Evolutionary conservation across 2,797 vertebrate species (phyloP).

Genomic region (Malurus splendens): DNA sequence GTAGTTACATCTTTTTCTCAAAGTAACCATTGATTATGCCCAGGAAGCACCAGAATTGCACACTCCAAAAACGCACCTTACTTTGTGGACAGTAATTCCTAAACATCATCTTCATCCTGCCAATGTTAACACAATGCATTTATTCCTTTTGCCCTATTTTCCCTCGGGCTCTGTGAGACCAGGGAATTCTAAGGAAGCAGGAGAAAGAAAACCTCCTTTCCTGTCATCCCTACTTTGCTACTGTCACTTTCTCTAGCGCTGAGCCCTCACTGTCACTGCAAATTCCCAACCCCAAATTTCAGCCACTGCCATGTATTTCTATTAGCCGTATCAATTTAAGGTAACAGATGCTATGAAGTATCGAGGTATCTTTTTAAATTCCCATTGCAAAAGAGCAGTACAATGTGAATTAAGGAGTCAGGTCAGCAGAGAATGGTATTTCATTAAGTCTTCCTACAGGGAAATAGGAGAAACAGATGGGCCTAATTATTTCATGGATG

Average conservation of each 20-base stretch:
- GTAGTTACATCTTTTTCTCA: neutral
- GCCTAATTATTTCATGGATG: neutral
- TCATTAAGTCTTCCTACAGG: neutral
- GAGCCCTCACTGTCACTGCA: neutral
- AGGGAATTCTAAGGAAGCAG: neutral
- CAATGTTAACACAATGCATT: accelerated
- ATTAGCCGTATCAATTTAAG: neutral
- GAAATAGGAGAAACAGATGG: neutral
- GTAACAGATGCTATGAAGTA: neutral
- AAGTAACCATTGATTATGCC: neutral
- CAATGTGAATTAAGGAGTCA: neutral
- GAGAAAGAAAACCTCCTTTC: neutral
- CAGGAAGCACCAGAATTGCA: neutral
- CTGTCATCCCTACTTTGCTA: neutral
- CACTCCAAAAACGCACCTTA: accelerated
- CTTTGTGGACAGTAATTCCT: neutral
- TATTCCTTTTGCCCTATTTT: neutral
- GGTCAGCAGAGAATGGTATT: neutral
- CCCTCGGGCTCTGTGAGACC: neutral
- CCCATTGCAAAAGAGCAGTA: neutral
- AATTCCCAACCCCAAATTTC: neutral
- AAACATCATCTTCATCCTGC: neutral
- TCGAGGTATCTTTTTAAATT: neutral
- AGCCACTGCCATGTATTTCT: neutral
- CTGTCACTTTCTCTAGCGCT: no score